phyloP scores from a whole-genome alignment of 2,113 vertebrate species.

The Bettongia penicillata region DNA sequence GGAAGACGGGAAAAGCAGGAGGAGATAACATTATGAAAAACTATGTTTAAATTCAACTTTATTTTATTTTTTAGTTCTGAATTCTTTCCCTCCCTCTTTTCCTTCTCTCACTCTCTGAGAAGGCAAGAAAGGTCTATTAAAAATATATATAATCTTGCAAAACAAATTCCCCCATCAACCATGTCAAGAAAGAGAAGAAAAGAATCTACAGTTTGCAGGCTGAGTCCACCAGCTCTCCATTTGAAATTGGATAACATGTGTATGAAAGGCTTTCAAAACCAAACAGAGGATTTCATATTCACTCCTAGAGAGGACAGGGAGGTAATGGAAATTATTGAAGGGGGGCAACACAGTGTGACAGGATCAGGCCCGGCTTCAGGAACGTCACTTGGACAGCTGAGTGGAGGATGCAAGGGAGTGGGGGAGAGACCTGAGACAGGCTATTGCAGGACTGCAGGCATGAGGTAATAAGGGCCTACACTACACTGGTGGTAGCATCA shows the following conservation, averaged over 20 bases:
- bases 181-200: background rate
- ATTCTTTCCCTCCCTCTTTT: background rate
- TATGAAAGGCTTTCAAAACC: background rate
- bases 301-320: too few species aligned
- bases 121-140: background rate
- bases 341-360: too few species aligned
- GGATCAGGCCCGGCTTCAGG: background rate
- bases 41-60: background rate
- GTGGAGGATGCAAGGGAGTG: too few species aligned
- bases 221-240: background rate
- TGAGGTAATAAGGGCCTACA: background rate
- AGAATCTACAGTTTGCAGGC: background rate
- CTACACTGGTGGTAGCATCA: background rate
- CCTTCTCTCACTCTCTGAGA: background rate
- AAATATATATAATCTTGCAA: background rate
- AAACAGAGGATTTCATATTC: background rate
- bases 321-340: background rate
- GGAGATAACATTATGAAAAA: background rate
- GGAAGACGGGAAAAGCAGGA: background rate
- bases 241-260: background rate
- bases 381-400: background rate
- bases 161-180: background rate
- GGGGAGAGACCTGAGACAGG: background rate
- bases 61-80: background rate
- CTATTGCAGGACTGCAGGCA: background rate